A percentile compares a stretch with the other conserved stretches of the same genome.
These are phyloP conservation scores for Upupa epops DNA, from an alignment of 2,113 vertebrate genomes.

Conservation along the genomic window DNA sequence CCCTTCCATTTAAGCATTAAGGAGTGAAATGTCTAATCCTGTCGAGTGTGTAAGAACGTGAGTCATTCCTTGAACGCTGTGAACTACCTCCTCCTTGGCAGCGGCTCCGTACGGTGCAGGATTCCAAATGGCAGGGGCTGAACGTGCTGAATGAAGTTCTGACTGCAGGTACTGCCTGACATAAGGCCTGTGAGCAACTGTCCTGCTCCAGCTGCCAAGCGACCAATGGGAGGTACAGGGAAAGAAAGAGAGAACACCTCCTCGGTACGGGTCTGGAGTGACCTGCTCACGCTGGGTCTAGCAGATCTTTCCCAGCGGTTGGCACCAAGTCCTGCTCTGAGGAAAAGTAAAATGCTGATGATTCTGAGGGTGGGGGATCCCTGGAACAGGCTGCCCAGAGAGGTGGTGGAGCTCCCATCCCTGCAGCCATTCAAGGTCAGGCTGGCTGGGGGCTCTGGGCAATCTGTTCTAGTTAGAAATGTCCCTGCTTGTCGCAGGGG, in stretches of 20 bases:
- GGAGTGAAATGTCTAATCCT: constrained; percentile 61
- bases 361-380: too few species aligned
- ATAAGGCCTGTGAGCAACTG: neutral
- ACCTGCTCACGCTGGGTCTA: neutral
- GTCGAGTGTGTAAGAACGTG: constrained; percentile 29
- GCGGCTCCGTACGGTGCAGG: neutral
- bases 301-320: neutral
- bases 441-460: too few species aligned
- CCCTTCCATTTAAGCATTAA: constrained; percentile 48
- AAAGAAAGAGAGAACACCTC: neutral
- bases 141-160: neutral
- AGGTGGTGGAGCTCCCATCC: too few species aligned
- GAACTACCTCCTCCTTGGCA: constrained; percentile 37
- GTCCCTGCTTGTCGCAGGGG: too few species aligned
- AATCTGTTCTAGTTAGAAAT: too few species aligned
- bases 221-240: neutral
- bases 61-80: neutral
- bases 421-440: too few species aligned
- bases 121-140: neutral
- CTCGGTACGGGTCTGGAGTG: neutral
- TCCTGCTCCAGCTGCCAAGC: constrained; percentile 33
- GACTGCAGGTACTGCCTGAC: constrained; percentile 5
- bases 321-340: neutral
- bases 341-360: neutral
- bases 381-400: neutral